Conservation (phyloP, 2,888 invertebrate genomes). For the Pollenia angustigena region DNA sequence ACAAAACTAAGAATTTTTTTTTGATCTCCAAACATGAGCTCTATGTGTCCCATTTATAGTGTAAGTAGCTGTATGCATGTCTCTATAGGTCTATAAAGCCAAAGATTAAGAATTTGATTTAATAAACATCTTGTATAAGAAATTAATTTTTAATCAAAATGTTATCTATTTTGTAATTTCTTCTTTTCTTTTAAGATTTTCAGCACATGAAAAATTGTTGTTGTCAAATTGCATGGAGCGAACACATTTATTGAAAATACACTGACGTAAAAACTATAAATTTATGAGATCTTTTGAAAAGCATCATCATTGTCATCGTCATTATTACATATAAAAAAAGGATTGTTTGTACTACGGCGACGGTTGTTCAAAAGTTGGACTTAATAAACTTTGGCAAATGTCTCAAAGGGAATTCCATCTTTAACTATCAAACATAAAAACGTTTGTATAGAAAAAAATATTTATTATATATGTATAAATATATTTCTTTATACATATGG, state of each 20-base stretch:
- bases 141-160: slow-evolving; percentile 72
- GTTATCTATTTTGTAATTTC: slow-evolving; percentile 58
- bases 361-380: slow-evolving; percentile 37
- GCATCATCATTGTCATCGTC: slow-evolving; percentile 37
- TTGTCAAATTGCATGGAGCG: slow-evolving; percentile 8
- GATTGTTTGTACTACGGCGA: slow-evolving; percentile 35
- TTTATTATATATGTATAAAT: background rate
- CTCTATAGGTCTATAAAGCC: background rate
- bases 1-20: no score
- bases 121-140: slow-evolving; percentile 58
- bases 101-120: slow-evolving; percentile 58
- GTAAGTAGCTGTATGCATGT: background rate
- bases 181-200: slow-evolving; percentile 3
- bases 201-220: slow-evolving; percentile 20
- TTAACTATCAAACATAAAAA: slow-evolving; percentile 22
- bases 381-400: slow-evolving; percentile 72
- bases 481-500: slow-evolving; percentile 38
- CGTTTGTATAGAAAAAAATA: background rate
- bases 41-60: background rate
- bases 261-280: slow-evolving; percentile 35
- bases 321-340: slow-evolving; percentile 47
- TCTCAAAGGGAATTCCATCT: slow-evolving; percentile 71
- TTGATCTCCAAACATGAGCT: no score
- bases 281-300: slow-evolving; percentile 65
- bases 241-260: slow-evolving; percentile 46